Evolutionary conservation across 2,113 vertebrate species (phyloP).

Genomic region (Hemiprocne comata): DNA sequence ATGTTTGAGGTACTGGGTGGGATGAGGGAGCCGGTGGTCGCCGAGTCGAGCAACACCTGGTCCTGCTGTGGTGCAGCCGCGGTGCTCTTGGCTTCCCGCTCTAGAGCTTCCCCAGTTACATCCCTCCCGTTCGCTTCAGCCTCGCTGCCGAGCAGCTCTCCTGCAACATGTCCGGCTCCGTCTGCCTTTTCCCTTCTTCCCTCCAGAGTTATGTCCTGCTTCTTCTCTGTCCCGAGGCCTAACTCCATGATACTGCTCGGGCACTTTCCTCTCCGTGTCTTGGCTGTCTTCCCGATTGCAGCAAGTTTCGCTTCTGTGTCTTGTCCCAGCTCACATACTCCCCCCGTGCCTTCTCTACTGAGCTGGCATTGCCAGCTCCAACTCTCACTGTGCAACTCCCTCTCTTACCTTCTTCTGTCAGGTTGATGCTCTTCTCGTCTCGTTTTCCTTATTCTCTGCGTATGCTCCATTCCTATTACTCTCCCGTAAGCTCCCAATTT

Average conservation of each 20-base stretch:
- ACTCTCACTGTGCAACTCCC: rapidly evolving
- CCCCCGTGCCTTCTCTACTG: not conserved
- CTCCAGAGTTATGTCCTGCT: too few relatives aligned
- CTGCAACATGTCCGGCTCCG: not conserved
- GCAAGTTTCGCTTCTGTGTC: not conserved
- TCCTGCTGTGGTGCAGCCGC: not conserved
- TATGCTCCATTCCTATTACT: not conserved
- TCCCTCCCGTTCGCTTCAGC: not conserved
- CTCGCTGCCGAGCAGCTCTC: too few relatives aligned
- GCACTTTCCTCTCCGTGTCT: rapidly evolving
- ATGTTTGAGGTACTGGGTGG: constrained; percentile 78
- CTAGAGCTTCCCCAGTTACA: not conserved
- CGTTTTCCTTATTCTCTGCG: not conserved
- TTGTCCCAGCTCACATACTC: rapidly evolving
- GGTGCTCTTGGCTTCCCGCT: not conserved
- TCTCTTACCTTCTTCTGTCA: rapidly evolving
- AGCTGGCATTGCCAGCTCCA: not conserved
- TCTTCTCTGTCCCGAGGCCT: too few relatives aligned
- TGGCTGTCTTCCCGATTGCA: not conserved
- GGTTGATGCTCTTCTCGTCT: rapidly evolving
- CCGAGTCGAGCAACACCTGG: not conserved
- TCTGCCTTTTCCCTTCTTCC: not conserved
- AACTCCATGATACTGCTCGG: too few relatives aligned
- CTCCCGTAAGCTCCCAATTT: not conserved
- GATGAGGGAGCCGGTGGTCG: not conserved